Evolutionary conservation across 2,888 invertebrate genomes (phyloP).

Genomic region (Xylota sylvarum): DNA sequence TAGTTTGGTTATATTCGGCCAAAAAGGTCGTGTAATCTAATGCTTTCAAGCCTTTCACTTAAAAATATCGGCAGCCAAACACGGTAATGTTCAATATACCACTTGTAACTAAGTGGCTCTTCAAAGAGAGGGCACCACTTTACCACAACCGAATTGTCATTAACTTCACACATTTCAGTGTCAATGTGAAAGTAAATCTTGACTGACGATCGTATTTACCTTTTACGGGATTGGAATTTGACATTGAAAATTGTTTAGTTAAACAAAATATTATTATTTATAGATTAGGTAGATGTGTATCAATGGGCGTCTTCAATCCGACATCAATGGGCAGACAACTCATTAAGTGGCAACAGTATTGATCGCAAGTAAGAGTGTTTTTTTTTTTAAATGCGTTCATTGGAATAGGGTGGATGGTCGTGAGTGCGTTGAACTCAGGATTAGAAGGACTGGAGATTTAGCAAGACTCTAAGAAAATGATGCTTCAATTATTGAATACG

Average conservation of each 20-base stretch:
- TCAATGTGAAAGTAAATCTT: conserved; percentile 3
- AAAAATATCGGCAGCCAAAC: not conserved
- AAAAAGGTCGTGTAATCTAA: conserved; percentile 8
- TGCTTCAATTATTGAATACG: too few relatives aligned
- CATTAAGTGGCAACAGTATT: not conserved
- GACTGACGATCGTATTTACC: conserved; percentile 5
- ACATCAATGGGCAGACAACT: not conserved
- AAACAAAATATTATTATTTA: conserved; percentile 9
- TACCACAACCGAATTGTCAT: not conserved
- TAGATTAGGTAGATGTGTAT: not conserved
- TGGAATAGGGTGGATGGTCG: too few relatives aligned
- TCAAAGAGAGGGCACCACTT: not conserved
- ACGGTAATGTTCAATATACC: not conserved
- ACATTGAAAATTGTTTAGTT: conserved; percentile 20
- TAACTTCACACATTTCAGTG: conserved; percentile 2
- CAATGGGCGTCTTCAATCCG: conserved; percentile 2
- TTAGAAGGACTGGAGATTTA: too few relatives aligned
- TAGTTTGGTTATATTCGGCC: conserved; percentile 6
- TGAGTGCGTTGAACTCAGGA: too few relatives aligned
- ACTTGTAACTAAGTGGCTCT: not conserved
- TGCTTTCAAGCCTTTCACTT: conserved; percentile 10
- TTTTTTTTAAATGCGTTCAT: not conserved
- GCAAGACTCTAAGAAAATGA: too few relatives aligned
- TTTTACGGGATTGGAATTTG: conserved; percentile 13
- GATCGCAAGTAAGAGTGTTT: not conserved